Percentiles rank a stretch among this genome's conserved stretches.
Evolutionary conservation across 2,888 invertebrate genomes (phyloP).

Genomic region (Ditylenchus weischeri): DNA sequence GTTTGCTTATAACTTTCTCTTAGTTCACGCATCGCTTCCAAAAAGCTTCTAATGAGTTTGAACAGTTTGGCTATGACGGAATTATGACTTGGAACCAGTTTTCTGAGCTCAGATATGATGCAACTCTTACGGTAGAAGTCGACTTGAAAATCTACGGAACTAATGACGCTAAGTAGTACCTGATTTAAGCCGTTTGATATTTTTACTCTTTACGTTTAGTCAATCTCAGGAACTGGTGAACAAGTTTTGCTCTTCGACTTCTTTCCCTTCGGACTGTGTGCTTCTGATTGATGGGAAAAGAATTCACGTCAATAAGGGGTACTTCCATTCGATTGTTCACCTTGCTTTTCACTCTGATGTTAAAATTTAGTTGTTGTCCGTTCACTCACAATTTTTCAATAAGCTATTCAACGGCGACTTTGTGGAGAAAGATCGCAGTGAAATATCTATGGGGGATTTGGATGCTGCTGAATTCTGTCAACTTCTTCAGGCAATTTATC

Average conservation of each 20-base stretch:
- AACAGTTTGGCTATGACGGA: too few relatives aligned
- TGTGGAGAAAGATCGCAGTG: not conserved
- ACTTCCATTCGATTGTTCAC: too few relatives aligned
- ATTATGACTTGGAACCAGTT: too few relatives aligned
- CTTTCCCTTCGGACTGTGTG: not conserved
- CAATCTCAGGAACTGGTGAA: not conserved
- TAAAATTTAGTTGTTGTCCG: slow-evolving; percentile 3
- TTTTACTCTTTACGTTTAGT: too few relatives aligned
- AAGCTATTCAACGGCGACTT: slow-evolving; percentile 5
- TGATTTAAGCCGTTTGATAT: too few relatives aligned
- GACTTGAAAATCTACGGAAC: too few relatives aligned
- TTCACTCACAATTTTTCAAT: not conserved
- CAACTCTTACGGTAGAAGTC: too few relatives aligned
- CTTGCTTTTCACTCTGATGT: not conserved
- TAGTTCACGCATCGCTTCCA: too few relatives aligned
- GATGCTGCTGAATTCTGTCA: not conserved
- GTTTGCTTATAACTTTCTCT: too few relatives aligned
- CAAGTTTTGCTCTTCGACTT: not conserved
- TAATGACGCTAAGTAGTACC: too few relatives aligned
- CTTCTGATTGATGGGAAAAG: not conserved
- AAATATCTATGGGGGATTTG: slow-evolving; percentile 2
- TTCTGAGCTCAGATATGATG: too few relatives aligned
- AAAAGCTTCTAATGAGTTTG: too few relatives aligned
- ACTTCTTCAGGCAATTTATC: slow-evolving; percentile 12
- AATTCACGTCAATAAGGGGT: slow-evolving; percentile 4